Evolutionary conservation across 2,888 invertebrate genomes (phyloP).

Genomic region (Chorisops tibialis): DNA sequence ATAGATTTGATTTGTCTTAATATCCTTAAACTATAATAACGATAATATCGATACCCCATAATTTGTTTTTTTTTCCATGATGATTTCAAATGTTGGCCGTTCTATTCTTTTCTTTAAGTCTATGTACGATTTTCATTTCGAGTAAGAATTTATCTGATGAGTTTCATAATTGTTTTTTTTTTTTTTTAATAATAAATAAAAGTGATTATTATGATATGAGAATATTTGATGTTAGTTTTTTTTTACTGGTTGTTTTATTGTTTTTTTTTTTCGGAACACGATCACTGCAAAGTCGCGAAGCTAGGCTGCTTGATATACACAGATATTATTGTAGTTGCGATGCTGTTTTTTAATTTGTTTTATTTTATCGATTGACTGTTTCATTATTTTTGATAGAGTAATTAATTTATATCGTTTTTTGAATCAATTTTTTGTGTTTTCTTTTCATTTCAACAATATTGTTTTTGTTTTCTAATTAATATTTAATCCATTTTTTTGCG

Average conservation of each 20-base stretch:
- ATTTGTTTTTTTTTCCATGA: too few relatives aligned
- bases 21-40: too few relatives aligned
- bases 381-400: not conserved
- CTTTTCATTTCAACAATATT: not conserved
- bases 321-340: not conserved
- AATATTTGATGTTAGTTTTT: not conserved
- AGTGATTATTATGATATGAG: slow-evolving; percentile 17
- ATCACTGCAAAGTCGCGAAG: slow-evolving; percentile 36
- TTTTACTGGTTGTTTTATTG: not conserved
- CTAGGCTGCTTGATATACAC: slow-evolving; percentile 12
- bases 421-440: not conserved
- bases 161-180: too few relatives aligned
- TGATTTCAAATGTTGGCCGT: slow-evolving; percentile 7
- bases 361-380: not conserved
- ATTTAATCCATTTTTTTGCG: too few relatives aligned
- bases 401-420: not conserved
- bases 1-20: too few relatives aligned
- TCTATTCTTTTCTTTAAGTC: not conserved
- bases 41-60: too few relatives aligned
- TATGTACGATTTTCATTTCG: not conserved
- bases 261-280: slow-evolving; percentile 24
- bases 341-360: not conserved
- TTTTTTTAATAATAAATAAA: not conserved
- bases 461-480: too few relatives aligned
- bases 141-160: not conserved